Conservation (phyloP, 2,113 vertebrate genomes). For the Catharus bicknelli region DNA sequence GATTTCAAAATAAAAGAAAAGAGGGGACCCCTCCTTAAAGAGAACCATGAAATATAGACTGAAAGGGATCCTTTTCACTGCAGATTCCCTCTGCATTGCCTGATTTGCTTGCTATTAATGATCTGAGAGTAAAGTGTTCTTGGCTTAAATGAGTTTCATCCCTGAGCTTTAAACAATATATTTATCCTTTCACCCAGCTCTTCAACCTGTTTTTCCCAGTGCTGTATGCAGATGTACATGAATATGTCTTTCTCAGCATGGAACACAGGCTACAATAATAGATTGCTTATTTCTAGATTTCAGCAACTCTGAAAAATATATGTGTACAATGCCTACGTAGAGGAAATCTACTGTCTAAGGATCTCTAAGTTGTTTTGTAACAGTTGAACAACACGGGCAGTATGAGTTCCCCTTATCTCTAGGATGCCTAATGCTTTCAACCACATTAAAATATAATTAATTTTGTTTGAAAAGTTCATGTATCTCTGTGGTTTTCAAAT, state of each 20-base stretch:
- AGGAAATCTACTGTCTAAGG: neutral
- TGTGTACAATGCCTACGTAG: neutral
- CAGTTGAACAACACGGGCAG: neutral
- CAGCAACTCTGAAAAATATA: neutral
- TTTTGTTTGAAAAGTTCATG: neutral
- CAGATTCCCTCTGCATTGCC: constrained; percentile 24
- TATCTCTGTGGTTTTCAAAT: neutral
- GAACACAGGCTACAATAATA: neutral
- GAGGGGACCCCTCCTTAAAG: constrained; percentile 22
- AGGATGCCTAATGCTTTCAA: neutral
- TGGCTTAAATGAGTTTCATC: constrained; percentile 12
- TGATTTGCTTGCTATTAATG: constrained; percentile 31
- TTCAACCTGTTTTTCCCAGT: neutral
- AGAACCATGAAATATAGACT: constrained; percentile 69
- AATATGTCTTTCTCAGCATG: neutral
- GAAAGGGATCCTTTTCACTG: constrained; percentile 40
- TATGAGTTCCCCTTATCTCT: neutral
- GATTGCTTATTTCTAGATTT: neutral
- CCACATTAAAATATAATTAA: neutral
- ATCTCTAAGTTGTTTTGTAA: neutral
- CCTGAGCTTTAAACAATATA: neutral
- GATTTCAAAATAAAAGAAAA: constrained; percentile 57
- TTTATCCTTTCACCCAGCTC: neutral
- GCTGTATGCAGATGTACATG: neutral
- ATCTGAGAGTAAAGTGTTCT: neutral